Evolutionary conservation across 2,888 invertebrate species (phyloP).

Genomic region (Odontothrips loti): DNA sequence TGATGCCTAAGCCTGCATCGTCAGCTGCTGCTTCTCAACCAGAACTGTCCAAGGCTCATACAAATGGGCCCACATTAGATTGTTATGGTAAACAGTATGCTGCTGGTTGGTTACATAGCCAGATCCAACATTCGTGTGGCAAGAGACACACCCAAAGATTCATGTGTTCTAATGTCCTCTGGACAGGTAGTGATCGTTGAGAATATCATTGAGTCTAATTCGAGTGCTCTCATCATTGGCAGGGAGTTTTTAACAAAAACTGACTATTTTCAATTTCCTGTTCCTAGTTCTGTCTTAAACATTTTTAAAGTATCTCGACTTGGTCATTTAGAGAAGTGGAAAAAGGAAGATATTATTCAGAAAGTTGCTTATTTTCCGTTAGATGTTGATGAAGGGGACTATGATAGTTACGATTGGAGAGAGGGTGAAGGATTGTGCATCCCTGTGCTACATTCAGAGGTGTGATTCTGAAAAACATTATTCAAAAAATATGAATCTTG

Average conservation of each 20-base stretch:
- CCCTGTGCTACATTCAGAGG: not conserved
- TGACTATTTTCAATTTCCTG: not conserved
- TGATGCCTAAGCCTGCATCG: too few relatives aligned
- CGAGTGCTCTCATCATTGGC: too few relatives aligned
- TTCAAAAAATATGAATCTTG: not conserved
- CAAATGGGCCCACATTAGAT: not conserved
- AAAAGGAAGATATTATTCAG: not conserved
- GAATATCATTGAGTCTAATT: too few relatives aligned
- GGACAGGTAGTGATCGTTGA: too few relatives aligned
- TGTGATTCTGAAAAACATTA: not conserved
- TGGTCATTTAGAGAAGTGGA: not conserved
- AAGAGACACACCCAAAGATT: not conserved
- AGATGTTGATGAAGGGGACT: not conserved
- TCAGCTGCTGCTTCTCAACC: not conserved
- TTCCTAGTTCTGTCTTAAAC: not conserved
- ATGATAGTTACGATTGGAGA: not conserved
- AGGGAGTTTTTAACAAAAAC: not conserved
- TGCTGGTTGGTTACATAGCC: not conserved
- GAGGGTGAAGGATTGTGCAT: not conserved
- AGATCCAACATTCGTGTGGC: not conserved
- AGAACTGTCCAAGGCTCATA: not conserved
- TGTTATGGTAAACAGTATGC: not conserved
- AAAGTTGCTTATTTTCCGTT: not conserved
- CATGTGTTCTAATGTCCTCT: not conserved
- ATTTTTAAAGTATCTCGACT: slow-evolving; percentile 2